Percentiles rank a stretch among this genome's conserved stretches.
phyloP scores from a whole-genome alignment of 2,888 invertebrate species.

The Altica lythri region DNA sequence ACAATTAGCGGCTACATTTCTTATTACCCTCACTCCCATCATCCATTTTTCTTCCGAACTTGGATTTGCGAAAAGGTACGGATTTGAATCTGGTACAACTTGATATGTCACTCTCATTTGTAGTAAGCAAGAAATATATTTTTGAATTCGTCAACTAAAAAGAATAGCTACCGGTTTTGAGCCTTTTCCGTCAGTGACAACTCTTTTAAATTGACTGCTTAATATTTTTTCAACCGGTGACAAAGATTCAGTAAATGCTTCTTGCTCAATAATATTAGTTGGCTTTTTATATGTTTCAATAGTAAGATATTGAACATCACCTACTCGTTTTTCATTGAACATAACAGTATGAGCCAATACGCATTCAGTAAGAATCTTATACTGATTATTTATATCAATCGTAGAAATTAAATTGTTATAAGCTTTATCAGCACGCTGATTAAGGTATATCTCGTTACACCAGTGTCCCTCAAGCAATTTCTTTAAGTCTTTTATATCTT shows the following conservation, averaged over 20 bases:
- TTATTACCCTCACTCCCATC: slow-evolving; percentile 31
- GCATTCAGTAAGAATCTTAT: slow-evolving; percentile 38
- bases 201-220: slow-evolving; percentile 30
- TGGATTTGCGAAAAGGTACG: slow-evolving; percentile 20
- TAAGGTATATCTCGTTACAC: slow-evolving; percentile 38
- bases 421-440: slow-evolving; percentile 26
- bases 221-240: slow-evolving; percentile 27
- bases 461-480: slow-evolving; percentile 35
- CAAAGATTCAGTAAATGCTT: slow-evolving; percentile 18
- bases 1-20: slow-evolving; percentile 31
- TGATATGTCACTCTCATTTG: slow-evolving; percentile 18
- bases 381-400: slow-evolving; percentile 23
- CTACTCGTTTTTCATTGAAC: slow-evolving; percentile 38
- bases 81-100: slow-evolving; percentile 34
- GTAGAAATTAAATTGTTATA: slow-evolving; percentile 26
- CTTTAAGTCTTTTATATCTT: slow-evolving; percentile 13
- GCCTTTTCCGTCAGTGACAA: slow-evolving; percentile 36
- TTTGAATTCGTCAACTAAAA: slow-evolving; percentile 30
- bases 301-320: slow-evolving; percentile 36
- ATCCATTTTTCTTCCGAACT: slow-evolving; percentile 37
- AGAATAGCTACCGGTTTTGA: slow-evolving; percentile 33
- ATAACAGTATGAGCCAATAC: slow-evolving; percentile 30
- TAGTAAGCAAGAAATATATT: slow-evolving; percentile 26
- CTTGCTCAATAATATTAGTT: slow-evolving; percentile 15
- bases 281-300: slow-evolving; percentile 29